Evolutionary conservation across 1,140 invertebrate species (phyloP), one percentile per base, ranked within the genome.

Genomic region (Calycopis cecrops): DNA sequence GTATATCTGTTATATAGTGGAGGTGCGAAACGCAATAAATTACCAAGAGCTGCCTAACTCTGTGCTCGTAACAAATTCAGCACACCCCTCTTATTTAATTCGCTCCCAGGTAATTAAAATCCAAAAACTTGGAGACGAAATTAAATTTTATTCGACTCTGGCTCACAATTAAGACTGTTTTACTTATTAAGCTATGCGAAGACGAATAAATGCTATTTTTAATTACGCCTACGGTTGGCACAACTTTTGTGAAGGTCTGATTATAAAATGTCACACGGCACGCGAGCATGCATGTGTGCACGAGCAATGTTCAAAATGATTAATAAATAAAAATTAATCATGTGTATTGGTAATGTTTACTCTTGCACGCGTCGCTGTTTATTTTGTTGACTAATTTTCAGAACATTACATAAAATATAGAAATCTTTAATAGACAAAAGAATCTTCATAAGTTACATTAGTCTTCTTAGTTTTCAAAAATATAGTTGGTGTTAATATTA

Each of bases 91-190:
- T 77, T 73, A 78, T 79, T 82, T 82, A 82, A 79, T 82, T 81
- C 68, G 71, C 71, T 70, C 66, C 69, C 69, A 76, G 73, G 74
- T 79, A 76, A 82, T 79, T 79, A 79, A 82, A 82, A 79, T 77
- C 74, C 69, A 73, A 77, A 79, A 81, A 79, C 68, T 81, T 81
- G 52, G 67, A 60, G 63, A 53, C 66, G 60, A 77, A 80, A 80
- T 78, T 81, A 76, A 81, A 81, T 77, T 79, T 78, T 77, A 73
- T 72, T 69, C 66, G 40, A 47, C 59, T 44, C 50, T 37, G 53
- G 33, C 35, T 52, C 37, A 44, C 48, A 37, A 59, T 52, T 60
- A 55, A 40, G 37, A 21, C 18, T 40, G 18, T 44, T 40, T 10
- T 44, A 37, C 49, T 34, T 14, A 18, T 35, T 35, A 14, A 42